phyloP scores from a whole-genome alignment of 2,797 vertebrate genomes.

The Poeciliopsis infans region DNA sequence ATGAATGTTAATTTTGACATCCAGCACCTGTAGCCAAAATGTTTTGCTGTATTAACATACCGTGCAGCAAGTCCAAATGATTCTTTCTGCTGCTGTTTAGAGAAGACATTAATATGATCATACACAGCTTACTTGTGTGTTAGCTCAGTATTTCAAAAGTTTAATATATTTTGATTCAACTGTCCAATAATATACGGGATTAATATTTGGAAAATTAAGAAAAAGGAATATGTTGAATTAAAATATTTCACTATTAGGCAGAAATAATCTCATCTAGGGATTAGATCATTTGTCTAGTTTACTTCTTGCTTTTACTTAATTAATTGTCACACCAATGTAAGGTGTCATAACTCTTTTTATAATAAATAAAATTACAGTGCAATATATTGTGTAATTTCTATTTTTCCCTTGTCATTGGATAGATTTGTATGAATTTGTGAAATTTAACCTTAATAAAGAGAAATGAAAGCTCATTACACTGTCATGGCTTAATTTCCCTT shows the following conservation, averaged over 20 bases:
- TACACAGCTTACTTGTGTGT: not conserved
- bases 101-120: not conserved
- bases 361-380: not conserved
- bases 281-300: not conserved
- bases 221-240: not conserved
- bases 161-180: not conserved
- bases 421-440: not conserved
- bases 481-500: not conserved
- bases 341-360: not conserved
- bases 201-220: not conserved
- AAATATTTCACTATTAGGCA: not conserved
- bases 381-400: not conserved
- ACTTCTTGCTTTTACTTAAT: not conserved
- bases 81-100: not conserved
- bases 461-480: not conserved
- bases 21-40: conserved; percentile 27
- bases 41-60: conserved; percentile 28
- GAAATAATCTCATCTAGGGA: not conserved
- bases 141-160: not conserved
- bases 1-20: conserved; percentile 13
- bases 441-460: not conserved
- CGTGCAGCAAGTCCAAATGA: conserved; percentile 15
- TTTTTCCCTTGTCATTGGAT: not conserved
- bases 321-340: not conserved
- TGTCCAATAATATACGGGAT: not conserved